These are phyloP conservation scores for Meteorus colon DNA, from an alignment of 2,888 invertebrate genomes.

Conservation along the genomic window DNA sequence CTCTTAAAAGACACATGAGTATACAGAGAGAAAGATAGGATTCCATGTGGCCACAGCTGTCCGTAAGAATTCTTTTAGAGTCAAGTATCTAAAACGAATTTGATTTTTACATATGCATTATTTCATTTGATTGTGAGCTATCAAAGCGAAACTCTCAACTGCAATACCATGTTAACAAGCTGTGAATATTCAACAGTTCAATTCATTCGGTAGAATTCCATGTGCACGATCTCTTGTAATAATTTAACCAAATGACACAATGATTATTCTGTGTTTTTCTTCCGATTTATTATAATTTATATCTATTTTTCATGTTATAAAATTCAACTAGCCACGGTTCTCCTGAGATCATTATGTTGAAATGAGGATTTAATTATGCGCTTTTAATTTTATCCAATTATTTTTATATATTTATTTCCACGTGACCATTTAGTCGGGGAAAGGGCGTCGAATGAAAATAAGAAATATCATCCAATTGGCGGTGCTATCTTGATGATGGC, in stretches of 20 bases:
- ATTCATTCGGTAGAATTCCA: no score
- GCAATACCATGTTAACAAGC: no score
- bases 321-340: background rate
- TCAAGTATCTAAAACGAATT: slow-evolving; percentile 18
- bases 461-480: slow-evolving; percentile 23
- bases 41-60: slow-evolving; percentile 71
- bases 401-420: background rate
- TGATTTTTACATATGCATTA: background rate
- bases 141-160: no score
- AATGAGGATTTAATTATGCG: background rate
- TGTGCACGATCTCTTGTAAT: no score
- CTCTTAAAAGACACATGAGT: slow-evolving; percentile 66
- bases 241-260: no score
- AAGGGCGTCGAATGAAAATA: slow-evolving; percentile 26
- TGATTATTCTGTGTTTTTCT: no score
- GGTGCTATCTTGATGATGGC: slow-evolving; percentile 51
- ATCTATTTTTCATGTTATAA: background rate
- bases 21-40: slow-evolving; percentile 62
- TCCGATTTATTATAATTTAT: no score
- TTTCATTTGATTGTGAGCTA: no score
- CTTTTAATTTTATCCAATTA: background rate
- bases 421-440: background rate
- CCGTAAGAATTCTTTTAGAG: slow-evolving; percentile 54
- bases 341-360: no score
- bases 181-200: no score